A percentile compares a stretch with the other conserved stretches of the same genome.
phyloP scores from a whole-genome alignment of 2,797 vertebrate genomes.

The Natrix natrix region DNA sequence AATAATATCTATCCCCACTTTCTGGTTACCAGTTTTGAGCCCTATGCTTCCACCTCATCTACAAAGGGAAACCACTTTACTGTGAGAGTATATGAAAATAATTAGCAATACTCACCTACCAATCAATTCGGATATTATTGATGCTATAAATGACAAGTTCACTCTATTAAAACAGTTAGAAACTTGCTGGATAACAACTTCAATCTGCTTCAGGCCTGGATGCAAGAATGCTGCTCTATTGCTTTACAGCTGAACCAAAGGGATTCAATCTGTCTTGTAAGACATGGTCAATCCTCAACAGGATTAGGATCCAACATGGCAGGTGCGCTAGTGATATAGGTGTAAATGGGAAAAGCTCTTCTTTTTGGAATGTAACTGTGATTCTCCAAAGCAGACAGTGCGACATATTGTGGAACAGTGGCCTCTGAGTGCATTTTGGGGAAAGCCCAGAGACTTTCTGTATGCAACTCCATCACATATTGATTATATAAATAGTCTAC shows the following conservation, averaged over 20 bases:
- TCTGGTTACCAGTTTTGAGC: neutral
- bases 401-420: neutral
- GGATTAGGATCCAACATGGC: neutral
- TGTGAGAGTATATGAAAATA: neutral
- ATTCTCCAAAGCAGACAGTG: neutral
- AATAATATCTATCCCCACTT: neutral
- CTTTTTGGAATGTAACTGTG: neutral
- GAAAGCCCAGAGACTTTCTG: neutral
- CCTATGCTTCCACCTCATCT: neutral
- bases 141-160: neutral
- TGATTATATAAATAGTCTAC: neutral
- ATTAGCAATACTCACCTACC: neutral
- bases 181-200: neutral
- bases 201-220: neutral
- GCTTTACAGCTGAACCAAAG: neutral
- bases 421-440: neutral
- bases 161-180: neutral
- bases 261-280: neutral
- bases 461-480: neutral
- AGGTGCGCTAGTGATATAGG: neutral
- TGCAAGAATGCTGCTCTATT: neutral
- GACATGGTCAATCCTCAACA: neutral
- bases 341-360: neutral
- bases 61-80: neutral
- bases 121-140: neutral